phyloP scores from a whole-genome alignment of 2,888 invertebrate genomes.

The Lasioglossum calceatum region DNA sequence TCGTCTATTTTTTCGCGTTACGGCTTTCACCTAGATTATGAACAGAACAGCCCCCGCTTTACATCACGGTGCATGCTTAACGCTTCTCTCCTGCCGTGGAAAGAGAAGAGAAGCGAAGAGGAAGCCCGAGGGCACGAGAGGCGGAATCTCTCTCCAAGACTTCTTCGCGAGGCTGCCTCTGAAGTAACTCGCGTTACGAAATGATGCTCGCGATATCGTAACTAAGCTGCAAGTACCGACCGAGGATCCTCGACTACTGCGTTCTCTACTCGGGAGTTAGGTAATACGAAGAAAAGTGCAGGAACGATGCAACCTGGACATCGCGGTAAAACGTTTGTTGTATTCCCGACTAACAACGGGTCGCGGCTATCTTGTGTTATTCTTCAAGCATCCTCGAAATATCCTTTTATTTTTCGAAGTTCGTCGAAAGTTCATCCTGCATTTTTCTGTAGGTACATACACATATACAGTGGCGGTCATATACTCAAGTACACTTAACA shows the following conservation, averaged over 20 bases:
- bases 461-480: no score
- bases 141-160: constrained; percentile 27
- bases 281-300: background rate
- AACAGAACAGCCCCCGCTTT: constrained; percentile 11
- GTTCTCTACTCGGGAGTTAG: background rate
- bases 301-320: background rate
- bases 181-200: constrained; percentile 12
- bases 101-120: background rate
- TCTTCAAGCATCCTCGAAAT: background rate
- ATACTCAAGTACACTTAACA: no score
- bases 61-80: constrained; percentile 17
- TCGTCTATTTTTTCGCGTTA: constrained; percentile 7
- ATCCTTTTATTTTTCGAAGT: background rate
- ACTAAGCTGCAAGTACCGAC: background rate
- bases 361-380: background rate
- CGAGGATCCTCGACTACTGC: background rate
- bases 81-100: background rate
- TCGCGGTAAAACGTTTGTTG: background rate
- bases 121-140: background rate
- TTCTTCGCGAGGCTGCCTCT: constrained; percentile 19
- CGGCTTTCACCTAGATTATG: constrained; percentile 24
- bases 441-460: background rate
- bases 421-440: background rate
- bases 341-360: background rate
- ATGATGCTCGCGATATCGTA: constrained; percentile 7